Percentiles rank a stretch among this genome's conserved stretches.
Conservation (phyloP, 2,888 invertebrate genomes). For the Himalopsyche anomala region DNA sequence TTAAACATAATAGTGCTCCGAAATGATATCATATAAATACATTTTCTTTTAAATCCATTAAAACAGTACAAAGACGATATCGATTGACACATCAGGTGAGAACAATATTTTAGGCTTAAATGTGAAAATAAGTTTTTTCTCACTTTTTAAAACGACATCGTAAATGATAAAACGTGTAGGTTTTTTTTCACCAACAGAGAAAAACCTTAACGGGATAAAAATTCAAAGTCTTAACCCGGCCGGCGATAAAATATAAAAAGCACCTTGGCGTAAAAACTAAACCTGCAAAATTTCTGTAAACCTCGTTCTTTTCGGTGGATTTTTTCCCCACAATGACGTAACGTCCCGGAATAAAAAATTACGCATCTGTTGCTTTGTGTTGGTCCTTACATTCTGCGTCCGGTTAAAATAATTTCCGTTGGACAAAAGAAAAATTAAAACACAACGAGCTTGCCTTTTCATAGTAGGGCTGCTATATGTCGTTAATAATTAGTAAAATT, state of each 20-base stretch:
- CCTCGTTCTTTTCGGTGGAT: neutral
- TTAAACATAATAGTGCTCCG: no score
- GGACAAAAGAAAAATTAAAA: neutral
- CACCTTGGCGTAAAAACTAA: constrained; percentile 23
- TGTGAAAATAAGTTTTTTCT: neutral
- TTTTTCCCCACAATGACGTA: constrained; percentile 8
- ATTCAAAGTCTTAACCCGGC: constrained; percentile 29
- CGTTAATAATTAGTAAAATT: no score
- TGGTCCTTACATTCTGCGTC: neutral
- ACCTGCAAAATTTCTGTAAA: constrained; percentile 26
- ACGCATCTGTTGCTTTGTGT: constrained; percentile 26
- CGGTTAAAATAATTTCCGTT: constrained; percentile 15
- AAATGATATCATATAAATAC: neutral
- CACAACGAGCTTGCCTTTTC: neutral
- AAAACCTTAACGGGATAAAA: constrained; percentile 50
- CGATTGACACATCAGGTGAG: neutral
- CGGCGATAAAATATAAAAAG: constrained; percentile 22
- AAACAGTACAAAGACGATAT: neutral
- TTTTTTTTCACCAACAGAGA: constrained; percentile 35
- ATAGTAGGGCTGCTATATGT: neutral
- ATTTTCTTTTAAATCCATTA: neutral
- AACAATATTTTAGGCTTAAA: neutral
- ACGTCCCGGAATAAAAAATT: neutral
- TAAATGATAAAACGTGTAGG: constrained; percentile 29
- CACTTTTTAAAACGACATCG: neutral